phyloP scores from a whole-genome alignment of 2,113 vertebrate genomes.

The Microtus montanus region DNA sequence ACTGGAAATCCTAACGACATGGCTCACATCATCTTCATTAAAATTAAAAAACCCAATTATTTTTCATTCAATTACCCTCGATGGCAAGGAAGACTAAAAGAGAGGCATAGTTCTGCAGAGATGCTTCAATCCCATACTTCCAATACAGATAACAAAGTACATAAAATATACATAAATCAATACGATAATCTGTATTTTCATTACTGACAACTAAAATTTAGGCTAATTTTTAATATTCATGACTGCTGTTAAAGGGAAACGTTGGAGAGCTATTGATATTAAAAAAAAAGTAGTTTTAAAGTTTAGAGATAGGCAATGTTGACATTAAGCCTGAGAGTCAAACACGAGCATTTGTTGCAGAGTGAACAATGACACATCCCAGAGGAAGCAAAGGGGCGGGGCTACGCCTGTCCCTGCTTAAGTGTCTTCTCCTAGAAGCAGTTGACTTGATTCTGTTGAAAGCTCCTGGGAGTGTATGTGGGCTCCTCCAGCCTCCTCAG shows the following conservation, averaged over 20 bases:
- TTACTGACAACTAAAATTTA: not conserved
- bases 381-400: not conserved
- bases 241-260: not conserved
- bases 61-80: conserved; percentile 45
- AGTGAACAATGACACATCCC: not conserved
- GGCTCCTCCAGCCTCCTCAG: not conserved
- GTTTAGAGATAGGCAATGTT: not conserved
- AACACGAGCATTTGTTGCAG: not conserved
- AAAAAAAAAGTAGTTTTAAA: not conserved
- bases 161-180: too few species aligned
- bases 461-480: not conserved
- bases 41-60: conserved; percentile 57
- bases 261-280: not conserved
- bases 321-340: not conserved
- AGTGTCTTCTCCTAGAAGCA: too few species aligned
- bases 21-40: conserved; percentile 59
- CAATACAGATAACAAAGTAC: not conserved
- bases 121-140: not conserved
- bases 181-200: not conserved
- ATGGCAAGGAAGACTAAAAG: conserved; percentile 8
- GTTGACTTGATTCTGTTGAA: not conserved
- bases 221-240: not conserved
- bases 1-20: conserved; percentile 2
- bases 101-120: not conserved
- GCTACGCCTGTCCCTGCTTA: accelerated